Evolutionary conservation across 2,113 vertebrate species (phyloP).

Genomic region (Baryphthengus martii): DNA sequence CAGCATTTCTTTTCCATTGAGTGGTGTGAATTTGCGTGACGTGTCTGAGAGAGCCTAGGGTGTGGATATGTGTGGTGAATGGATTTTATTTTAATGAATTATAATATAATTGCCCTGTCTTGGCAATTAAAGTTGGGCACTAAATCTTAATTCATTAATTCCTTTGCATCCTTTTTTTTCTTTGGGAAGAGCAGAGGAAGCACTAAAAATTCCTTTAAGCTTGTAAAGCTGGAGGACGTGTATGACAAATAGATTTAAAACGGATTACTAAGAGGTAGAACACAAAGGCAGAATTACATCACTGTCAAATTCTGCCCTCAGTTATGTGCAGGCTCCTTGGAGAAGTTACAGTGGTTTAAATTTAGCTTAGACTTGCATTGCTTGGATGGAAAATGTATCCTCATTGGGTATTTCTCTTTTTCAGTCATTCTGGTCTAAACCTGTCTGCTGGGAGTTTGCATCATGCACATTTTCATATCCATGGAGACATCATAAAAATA

Average conservation of each 20-base stretch:
- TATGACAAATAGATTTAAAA: conserved; percentile 42
- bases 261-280: neutral
- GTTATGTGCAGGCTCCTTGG: neutral
- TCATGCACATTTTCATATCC: neutral
- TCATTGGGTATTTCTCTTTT: neutral
- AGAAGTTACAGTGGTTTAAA: neutral
- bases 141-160: conserved; percentile 32
- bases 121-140: conserved; percentile 34
- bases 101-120: conserved; percentile 1
- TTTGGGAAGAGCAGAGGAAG: neutral
- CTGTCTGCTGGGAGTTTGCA: neutral
- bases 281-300: conserved; percentile 26
- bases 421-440: neutral
- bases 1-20: conserved; percentile 31
- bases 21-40: neutral
- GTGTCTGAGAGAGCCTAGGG: neutral
- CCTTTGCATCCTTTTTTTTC: neutral
- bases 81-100: conserved; percentile 39
- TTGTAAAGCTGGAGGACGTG: neutral
- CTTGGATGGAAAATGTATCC: neutral
- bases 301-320: conserved; percentile 16
- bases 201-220: conserved; percentile 12
- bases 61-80: neutral
- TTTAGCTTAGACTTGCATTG: neutral
- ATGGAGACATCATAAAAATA: neutral